Evolutionary conservation across 2,113 vertebrate genomes (phyloP).

Genomic region (Gymnorhina tibicen): DNA sequence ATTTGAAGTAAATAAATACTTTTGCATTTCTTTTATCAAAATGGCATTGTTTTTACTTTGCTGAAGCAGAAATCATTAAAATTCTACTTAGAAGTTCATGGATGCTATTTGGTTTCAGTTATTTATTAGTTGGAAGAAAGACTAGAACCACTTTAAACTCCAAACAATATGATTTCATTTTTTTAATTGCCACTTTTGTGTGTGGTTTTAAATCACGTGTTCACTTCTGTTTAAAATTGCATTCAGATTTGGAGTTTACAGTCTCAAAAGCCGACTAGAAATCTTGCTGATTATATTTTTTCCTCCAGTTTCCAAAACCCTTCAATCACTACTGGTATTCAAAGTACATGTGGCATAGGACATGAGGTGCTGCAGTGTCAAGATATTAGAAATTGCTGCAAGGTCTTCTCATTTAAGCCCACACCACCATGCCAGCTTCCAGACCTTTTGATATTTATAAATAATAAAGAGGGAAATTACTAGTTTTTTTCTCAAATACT

Average conservation of each 20-base stretch:
- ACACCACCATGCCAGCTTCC: neutral
- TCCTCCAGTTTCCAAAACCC: neutral
- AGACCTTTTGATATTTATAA: conserved; percentile 54
- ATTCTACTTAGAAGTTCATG: neutral
- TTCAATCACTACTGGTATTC: conserved; percentile 10
- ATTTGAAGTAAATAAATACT: conserved; percentile 17
- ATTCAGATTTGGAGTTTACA: neutral
- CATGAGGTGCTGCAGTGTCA: neutral
- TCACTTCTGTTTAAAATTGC: neutral
- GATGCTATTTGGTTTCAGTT: neutral
- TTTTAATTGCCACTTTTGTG: neutral
- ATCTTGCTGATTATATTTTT: neutral
- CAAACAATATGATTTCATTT: neutral
- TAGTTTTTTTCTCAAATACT: conserved; percentile 54
- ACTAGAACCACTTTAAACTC: neutral
- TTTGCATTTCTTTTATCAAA: conserved; percentile 52
- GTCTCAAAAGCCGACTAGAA: neutral
- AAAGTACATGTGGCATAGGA: neutral
- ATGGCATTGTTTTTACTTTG: conserved; percentile 19
- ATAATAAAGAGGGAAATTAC: conserved; percentile 57
- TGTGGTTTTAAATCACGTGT: neutral
- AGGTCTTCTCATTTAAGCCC: conserved; percentile 20
- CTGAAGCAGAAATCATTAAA: conserved; percentile 37
- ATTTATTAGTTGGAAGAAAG: neutral
- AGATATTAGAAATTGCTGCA: conserved; percentile 22